These are phyloP conservation scores for Craniophora ligustri DNA, from an alignment of 2,888 invertebrate species.

Conservation along the genomic window DNA sequence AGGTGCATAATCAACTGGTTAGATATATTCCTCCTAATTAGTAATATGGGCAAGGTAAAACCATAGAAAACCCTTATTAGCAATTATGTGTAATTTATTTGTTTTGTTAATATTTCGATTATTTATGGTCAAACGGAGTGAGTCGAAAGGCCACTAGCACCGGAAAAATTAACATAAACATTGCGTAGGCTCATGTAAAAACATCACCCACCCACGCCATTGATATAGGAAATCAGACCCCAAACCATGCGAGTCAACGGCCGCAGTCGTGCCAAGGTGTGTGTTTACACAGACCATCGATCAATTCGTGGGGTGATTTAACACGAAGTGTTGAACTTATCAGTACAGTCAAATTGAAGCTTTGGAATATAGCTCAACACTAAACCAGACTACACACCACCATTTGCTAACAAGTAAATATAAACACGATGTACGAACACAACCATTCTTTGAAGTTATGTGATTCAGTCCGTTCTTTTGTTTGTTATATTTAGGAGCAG, in stretches of 20 bases:
- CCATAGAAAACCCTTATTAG: too few relatives aligned
- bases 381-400: conserved; percentile 23
- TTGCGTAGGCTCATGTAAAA: conserved; percentile 59
- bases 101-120: conserved; percentile 19
- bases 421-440: conserved; percentile 18
- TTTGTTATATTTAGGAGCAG: conserved; percentile 31
- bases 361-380: conserved; percentile 15
- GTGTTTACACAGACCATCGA: conserved; percentile 55
- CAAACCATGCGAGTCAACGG: conserved; percentile 59
- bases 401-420: conserved; percentile 30
- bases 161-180: conserved; percentile 44
- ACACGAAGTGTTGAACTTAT: conserved; percentile 37
- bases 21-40: too few relatives aligned
- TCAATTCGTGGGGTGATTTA: conserved; percentile 48
- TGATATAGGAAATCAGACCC: conserved; percentile 49
- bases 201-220: conserved; percentile 58
- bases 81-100: background rate
- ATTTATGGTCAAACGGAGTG: conserved; percentile 27
- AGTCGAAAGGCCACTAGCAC: conserved; percentile 18
- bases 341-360: conserved; percentile 26
- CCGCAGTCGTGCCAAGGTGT: conserved; percentile 60
- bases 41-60: background rate
- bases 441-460: conserved; percentile 22
- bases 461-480: conserved; percentile 38
- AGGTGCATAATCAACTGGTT: background rate